Conservation (phyloP, 2,888 invertebrate species). For the Agrotis exclamationis region DNA sequence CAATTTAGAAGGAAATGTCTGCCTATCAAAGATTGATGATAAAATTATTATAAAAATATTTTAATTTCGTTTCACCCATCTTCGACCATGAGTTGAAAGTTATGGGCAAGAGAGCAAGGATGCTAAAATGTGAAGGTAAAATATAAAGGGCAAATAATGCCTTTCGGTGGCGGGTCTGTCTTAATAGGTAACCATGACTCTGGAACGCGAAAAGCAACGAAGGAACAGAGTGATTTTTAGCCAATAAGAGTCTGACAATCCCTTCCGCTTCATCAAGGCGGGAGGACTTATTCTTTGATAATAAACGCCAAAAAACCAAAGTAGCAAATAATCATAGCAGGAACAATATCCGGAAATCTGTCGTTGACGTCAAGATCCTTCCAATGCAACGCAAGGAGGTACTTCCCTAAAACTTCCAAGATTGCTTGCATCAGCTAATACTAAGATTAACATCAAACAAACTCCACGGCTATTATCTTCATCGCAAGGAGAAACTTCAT, state of each 20-base stretch:
- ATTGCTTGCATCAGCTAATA: conserved; percentile 30
- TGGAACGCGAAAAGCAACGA: too few relatives aligned
- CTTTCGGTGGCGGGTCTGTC: too few relatives aligned
- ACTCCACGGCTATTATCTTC: conserved; percentile 43
- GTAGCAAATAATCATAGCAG: too few relatives aligned
- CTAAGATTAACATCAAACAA: conserved; percentile 40
- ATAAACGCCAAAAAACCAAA: too few relatives aligned
- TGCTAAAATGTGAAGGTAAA: background rate
- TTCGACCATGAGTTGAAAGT: background rate
- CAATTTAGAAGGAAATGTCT: background rate
- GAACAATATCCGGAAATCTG: background rate
- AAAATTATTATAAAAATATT: background rate
- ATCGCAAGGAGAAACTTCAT: conserved; percentile 52
- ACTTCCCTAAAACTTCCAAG: background rate
- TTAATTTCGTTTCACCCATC: background rate
- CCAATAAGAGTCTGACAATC: too few relatives aligned
- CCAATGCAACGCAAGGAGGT: background rate
- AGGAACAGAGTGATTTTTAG: too few relatives aligned
- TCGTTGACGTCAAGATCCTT: background rate
- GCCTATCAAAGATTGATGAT: background rate
- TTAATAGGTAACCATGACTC: too few relatives aligned
- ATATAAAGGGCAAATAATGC: too few relatives aligned
- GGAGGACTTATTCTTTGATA: too few relatives aligned
- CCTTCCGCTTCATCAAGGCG: too few relatives aligned
- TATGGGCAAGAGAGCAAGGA: too few relatives aligned